These are phyloP conservation scores for Semnornis frantzii DNA, from an alignment of 2,113 vertebrate genomes.

Conservation along the genomic window DNA sequence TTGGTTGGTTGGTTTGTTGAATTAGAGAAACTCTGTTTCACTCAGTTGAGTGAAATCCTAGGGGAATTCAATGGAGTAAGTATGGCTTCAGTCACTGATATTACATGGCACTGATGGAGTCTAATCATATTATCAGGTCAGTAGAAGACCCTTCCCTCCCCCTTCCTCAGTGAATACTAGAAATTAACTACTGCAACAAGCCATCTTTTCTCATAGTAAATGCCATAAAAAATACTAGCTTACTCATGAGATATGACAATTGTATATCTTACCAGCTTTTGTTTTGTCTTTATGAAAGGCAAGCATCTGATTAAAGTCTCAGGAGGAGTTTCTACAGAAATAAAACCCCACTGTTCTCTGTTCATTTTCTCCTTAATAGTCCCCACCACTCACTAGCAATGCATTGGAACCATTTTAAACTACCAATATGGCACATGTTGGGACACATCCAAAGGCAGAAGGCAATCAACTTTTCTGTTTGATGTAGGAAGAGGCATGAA, in stretches of 20 bases:
- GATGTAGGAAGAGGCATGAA: not conserved
- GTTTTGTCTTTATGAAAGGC: not conserved
- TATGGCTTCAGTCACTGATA: not conserved
- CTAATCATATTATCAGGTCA: slow-evolving; percentile 9
- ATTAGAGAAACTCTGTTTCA: not conserved
- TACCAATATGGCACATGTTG: not conserved
- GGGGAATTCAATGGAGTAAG: slow-evolving; percentile 32
- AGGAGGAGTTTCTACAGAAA: not conserved
- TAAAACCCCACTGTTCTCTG: not conserved
- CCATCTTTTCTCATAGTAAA: slow-evolving; percentile 41
- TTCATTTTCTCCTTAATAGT: not conserved
- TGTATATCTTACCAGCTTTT: not conserved
- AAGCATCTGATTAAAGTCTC: not conserved
- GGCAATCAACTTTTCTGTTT: not conserved
- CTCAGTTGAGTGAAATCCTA: not conserved
- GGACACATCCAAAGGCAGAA: not conserved
- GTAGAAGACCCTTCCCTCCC: not conserved
- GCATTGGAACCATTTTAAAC: not conserved
- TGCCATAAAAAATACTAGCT: not conserved
- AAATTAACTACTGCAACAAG: slow-evolving; percentile 44
- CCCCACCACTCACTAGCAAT: not conserved
- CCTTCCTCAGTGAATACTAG: not conserved
- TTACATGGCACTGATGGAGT: not conserved
- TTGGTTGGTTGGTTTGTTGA: not conserved
- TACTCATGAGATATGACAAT: not conserved